These are phyloP conservation scores for Pachycephala philippinensis DNA, from an alignment of 2,113 vertebrate genomes.

Conservation along the genomic window DNA sequence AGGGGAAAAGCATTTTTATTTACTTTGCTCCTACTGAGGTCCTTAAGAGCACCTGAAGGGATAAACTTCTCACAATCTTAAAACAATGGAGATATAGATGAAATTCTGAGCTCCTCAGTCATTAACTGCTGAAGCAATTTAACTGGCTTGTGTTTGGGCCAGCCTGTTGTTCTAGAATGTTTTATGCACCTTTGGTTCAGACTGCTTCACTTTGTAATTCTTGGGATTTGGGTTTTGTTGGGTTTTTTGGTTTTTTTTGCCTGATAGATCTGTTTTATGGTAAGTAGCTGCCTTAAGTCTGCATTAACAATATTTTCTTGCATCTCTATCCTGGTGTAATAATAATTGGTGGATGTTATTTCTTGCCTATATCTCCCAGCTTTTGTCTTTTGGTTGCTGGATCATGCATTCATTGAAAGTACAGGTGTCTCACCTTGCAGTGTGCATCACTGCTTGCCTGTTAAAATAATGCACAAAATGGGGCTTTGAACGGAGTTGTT, in stretches of 20 bases:
- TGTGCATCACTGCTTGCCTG: not conserved
- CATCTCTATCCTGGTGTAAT: not conserved
- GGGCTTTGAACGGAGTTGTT: not conserved
- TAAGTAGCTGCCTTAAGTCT: not conserved
- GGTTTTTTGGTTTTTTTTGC: not conserved
- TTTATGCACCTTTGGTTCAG: not conserved
- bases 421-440: not conserved
- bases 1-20: not conserved
- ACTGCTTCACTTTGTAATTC: not conserved
- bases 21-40: not conserved
- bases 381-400: not conserved
- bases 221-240: not conserved
- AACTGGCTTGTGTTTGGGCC: not conserved
- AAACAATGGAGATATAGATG: not conserved
- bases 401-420: not conserved
- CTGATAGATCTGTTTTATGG: not conserved
- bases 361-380: not conserved
- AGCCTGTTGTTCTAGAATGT: not conserved
- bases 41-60: not conserved
- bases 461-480: not conserved
- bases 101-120: not conserved
- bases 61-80: not conserved
- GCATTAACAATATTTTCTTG: not conserved
- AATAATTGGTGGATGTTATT: not conserved
- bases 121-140: not conserved